Evolutionary conservation across 2,888 invertebrate species (phyloP).

Genomic region (Standfussiana lucernea): DNA sequence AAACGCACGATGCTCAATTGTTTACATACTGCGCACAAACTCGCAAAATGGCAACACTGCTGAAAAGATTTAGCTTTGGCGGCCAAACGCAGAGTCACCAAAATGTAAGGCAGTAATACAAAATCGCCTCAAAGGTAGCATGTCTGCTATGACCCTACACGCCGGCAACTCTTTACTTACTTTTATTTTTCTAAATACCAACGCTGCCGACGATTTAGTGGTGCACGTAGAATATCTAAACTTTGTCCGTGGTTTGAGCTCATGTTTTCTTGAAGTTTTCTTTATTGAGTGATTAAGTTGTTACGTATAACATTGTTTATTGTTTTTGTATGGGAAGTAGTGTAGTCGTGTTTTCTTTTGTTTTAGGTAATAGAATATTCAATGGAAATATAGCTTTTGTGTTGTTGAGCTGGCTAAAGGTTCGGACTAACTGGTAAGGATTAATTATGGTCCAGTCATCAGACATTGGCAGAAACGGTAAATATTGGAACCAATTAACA

Average conservation of each 20-base stretch:
- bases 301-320: slow-evolving; percentile 33
- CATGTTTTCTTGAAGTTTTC: slow-evolving; percentile 56
- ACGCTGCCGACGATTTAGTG: slow-evolving; percentile 65
- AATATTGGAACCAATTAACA: neutral
- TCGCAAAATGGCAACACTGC: neutral
- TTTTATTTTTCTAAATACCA: slow-evolving; percentile 69
- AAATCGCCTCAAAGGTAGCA: slow-evolving; percentile 4
- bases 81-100: neutral
- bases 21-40: neutral
- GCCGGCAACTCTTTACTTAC: slow-evolving; percentile 34
- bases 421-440: neutral
- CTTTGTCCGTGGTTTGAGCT: slow-evolving; percentile 51
- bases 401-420: neutral
- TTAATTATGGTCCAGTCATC: neutral
- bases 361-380: neutral
- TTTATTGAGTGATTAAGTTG: slow-evolving; percentile 50
- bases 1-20: neutral
- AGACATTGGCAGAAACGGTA: neutral
- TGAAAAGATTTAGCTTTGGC: neutral
- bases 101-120: neutral
- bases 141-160: slow-evolving; percentile 1
- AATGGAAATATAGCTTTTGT: no score
- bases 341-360: slow-evolving; percentile 17
- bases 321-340: slow-evolving; percentile 11
- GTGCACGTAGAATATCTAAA: slow-evolving; percentile 64